phyloP scores from a whole-genome alignment of 2,113 vertebrate species.

The Galeopterus variegatus region DNA sequence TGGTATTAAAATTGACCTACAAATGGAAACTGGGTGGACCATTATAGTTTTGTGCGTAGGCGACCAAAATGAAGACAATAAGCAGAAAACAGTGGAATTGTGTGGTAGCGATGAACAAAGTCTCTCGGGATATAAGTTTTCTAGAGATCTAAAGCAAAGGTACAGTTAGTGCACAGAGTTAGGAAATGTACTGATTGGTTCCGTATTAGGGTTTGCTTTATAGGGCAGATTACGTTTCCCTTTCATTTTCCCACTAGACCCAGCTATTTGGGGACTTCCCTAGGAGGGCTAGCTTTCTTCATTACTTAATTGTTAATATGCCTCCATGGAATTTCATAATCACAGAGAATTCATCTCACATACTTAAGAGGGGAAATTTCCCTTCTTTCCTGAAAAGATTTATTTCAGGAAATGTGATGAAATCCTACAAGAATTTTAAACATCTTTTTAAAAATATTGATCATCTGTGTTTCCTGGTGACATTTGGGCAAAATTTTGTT shows the following conservation, averaged over 20 bases:
- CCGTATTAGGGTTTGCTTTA: not conserved
- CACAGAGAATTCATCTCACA: not conserved
- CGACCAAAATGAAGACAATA: not conserved
- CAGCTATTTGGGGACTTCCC: not conserved
- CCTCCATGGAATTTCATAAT: slow-evolving; percentile 45
- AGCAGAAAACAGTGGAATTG: not conserved
- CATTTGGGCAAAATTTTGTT: slow-evolving; percentile 1
- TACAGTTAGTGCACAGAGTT: not conserved
- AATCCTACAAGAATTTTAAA: slow-evolving; percentile 6
- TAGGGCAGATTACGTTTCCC: not conserved
- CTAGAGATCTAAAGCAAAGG: slow-evolving; percentile 16
- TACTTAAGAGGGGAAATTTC: not conserved
- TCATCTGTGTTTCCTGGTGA: slow-evolving; percentile 22
- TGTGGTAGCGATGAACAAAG: not conserved
- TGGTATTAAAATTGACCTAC: not conserved
- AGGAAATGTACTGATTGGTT: not conserved
- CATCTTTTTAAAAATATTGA: not conserved
- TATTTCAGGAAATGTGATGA: slow-evolving; percentile 20
- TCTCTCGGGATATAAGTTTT: not conserved
- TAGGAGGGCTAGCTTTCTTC: not conserved
- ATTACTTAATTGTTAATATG: slow-evolving; percentile 58
- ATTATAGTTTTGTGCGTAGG: not conserved
- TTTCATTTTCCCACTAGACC: slow-evolving; percentile 23
- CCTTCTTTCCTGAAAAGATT: slow-evolving; percentile 60
- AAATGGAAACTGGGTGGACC: not conserved